Evolutionary conservation across 2,113 vertebrate species (phyloP), one percentile per base, ranked within the genome.

Genomic region (Sprattus sprattus): DNA sequence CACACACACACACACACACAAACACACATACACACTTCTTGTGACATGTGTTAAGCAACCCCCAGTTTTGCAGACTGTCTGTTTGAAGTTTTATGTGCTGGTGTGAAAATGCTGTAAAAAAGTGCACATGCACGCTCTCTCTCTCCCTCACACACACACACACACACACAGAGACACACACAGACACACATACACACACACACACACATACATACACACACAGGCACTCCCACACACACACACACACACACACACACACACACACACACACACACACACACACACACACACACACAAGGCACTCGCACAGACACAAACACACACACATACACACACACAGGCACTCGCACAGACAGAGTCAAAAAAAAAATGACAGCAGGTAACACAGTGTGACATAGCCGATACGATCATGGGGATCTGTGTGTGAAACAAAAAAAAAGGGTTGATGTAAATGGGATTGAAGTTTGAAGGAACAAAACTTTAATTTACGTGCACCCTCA

Each of bases 61-160:
- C 64, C 64, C 25, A 67, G 60, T 67, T 71, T 71, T 71, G 64
- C 64, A 71, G 8, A 71, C 64, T 71, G 64, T 71, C 28, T 71
- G 64, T 71, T 71, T 71, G 64, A 71, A 71, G 64, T 71, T 71
- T 71, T 71, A 71, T 71, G 64, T 71, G 64, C 64, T 71, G 64
- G 64, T 71, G 64, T 71, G 64, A 71, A 71, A 71, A 71, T 71
- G 64, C 64, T 28, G 64, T 71, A 52, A 71, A 47, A 49, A 82
- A 44, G 50, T 50, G 46, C 71, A n/a, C 81, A 57, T 52, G 60
- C 16, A 54, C 45, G 44, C 39, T n/a, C 44, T 1, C 60, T 1
- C 44, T 71, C 22, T 10, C 67, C 28, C 67, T 16, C 28, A 3
- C 57, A 32, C n/a, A 28, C 64, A 71, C 64, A 32, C 22, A 71